Percentiles rank a stretch among this genome's conserved stretches.
Evolutionary conservation across 2,888 invertebrate genomes (phyloP).

Genomic region (Octonoba sinensis): DNA sequence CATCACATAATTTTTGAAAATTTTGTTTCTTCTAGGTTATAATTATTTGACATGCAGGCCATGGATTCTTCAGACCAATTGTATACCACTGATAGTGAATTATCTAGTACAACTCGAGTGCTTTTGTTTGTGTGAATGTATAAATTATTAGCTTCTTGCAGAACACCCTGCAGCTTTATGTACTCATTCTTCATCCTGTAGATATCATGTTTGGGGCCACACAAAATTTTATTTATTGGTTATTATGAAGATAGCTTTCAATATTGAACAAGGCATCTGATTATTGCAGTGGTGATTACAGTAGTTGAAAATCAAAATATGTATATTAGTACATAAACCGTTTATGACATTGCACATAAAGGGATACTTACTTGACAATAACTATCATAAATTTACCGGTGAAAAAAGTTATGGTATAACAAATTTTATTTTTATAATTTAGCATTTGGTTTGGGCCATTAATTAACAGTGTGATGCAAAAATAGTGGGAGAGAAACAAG

Average conservation of each 20-base stretch:
- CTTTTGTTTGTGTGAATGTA: conserved; percentile 27
- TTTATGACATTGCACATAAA: no score
- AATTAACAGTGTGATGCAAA: no score
- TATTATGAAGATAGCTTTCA: conserved; percentile 1
- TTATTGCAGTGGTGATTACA: conserved; percentile 1
- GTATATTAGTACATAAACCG: no score
- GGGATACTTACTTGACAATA: no score
- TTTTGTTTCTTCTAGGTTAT: not conserved
- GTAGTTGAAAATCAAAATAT: no score
- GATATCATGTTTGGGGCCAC: conserved; percentile 26
- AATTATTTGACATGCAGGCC: conserved; percentile 28
- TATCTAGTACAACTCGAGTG: conserved; percentile 23
- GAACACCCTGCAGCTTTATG: conserved; percentile 9
- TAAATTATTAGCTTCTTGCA: conserved; percentile 18
- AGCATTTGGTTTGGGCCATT: no score
- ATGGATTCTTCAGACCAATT: conserved; percentile 12
- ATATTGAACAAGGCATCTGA: not conserved
- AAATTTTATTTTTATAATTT: no score
- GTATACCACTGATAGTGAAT: conserved; percentile 6
- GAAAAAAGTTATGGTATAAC: no score
- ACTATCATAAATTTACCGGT: no score
- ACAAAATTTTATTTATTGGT: conserved; percentile 18
- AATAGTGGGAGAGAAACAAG: no score
- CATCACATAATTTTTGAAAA: no score
- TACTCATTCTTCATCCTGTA: conserved; percentile 22